Evolutionary conservation across 2,113 vertebrate species (phyloP).

Genomic region (Aphyosemion australe): DNA sequence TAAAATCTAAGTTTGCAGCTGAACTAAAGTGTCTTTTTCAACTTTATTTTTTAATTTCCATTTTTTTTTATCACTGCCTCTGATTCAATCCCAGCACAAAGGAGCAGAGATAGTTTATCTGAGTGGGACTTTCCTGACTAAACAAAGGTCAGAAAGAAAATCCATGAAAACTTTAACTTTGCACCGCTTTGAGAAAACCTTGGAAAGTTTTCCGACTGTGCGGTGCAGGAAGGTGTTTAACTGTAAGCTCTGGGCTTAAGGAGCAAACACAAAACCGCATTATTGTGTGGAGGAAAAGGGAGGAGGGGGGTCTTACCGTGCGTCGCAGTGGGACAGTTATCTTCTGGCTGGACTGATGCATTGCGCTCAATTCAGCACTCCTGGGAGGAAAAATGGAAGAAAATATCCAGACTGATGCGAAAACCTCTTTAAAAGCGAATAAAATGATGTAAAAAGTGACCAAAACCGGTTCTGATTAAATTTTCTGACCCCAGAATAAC

Average conservation of each 20-base stretch:
- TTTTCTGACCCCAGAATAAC: not conserved
- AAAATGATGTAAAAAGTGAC: conserved; percentile 15
- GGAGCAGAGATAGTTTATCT: too few relatives aligned
- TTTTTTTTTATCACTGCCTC: too few relatives aligned
- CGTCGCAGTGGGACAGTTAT: conserved; percentile 40
- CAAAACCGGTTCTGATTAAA: not conserved
- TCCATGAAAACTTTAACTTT: not conserved
- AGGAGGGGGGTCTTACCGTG: conserved; percentile 50
- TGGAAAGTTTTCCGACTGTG: conserved; percentile 51
- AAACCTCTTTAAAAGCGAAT: not conserved
- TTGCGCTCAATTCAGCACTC: conserved; percentile 41
- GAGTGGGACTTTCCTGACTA: too few relatives aligned
- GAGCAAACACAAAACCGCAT: conserved; percentile 24
- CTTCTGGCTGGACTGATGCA: conserved; percentile 60
- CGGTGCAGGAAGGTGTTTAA: conserved; percentile 38
- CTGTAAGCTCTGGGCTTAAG: conserved; percentile 45
- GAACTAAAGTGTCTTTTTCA: not conserved
- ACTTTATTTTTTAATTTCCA: too few relatives aligned
- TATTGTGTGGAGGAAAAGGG: not conserved
- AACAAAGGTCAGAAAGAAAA: too few relatives aligned
- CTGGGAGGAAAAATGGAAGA: conserved; percentile 2
- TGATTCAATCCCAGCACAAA: too few relatives aligned
- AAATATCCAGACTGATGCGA: conserved; percentile 1
- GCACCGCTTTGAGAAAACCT: conserved; percentile 7
- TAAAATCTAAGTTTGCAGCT: not conserved